Evolutionary conservation across 2,797 vertebrate genomes (phyloP).

Genomic region (Gymnodraco acuticeps): DNA sequence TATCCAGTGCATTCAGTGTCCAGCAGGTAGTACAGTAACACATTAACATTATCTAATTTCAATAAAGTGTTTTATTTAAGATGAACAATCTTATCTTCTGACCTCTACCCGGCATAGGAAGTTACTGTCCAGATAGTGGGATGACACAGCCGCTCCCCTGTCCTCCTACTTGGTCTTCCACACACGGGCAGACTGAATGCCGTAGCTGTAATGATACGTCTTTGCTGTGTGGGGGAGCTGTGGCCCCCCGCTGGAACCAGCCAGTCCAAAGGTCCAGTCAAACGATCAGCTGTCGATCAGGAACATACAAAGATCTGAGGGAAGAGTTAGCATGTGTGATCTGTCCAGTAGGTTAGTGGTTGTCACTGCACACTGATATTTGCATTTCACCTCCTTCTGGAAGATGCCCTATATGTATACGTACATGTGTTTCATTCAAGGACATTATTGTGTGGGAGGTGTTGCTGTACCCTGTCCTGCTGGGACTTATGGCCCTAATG

Average conservation of each 20-base stretch:
- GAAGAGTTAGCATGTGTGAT: slow-evolving; percentile 73
- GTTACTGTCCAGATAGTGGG: slow-evolving; percentile 82
- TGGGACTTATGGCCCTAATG: slow-evolving; percentile 84
- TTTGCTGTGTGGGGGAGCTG: slow-evolving; percentile 56
- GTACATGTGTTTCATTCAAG: slow-evolving; percentile 63
- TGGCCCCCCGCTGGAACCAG: slow-evolving; percentile 62
- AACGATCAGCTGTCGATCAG: slow-evolving; percentile 74
- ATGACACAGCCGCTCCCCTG: slow-evolving; percentile 79
- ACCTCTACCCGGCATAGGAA: slow-evolving; percentile 69
- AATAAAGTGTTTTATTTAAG: not conserved
- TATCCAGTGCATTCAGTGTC: slow-evolving; percentile 82
- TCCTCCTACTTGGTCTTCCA: slow-evolving; percentile 75
- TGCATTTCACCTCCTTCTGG: not conserved
- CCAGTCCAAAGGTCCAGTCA: slow-evolving; percentile 69
- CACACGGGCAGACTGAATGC: slow-evolving; percentile 78
- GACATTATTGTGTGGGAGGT: slow-evolving; percentile 85
- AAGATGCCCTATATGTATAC: not conserved
- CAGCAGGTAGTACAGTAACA: slow-evolving; percentile 80
- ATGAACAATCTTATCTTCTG: not conserved
- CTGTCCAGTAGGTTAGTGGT: slow-evolving; percentile 81
- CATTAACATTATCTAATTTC: not conserved
- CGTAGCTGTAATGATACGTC: slow-evolving; percentile 77
- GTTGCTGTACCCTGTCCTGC: slow-evolving; percentile 80
- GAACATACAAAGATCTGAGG: slow-evolving; percentile 73
- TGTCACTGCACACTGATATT: not conserved